Base-by-base conservation (phyloP, 1,140 invertebrate genomes). In the Copidosoma floridanum region DNA sequence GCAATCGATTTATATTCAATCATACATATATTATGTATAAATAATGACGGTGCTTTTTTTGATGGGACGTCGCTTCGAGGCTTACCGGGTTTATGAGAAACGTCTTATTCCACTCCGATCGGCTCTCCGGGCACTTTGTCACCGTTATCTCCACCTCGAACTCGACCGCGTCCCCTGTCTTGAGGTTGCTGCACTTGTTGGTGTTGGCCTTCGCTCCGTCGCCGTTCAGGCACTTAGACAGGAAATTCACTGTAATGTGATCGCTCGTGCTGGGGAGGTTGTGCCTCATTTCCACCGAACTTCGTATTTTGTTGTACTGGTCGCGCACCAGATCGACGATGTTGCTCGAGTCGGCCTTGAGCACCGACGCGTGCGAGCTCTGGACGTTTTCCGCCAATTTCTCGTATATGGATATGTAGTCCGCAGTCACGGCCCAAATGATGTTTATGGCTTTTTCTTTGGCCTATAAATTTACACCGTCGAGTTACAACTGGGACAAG, bases 391-490 rank as follows among this genome's bases (percentile, higher is more conserved):
- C 81, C 23, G 85, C 88, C 2, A 99, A 81, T 69, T 87, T 85
- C 65, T 91, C 84, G 80, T 99, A 99, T 23, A 97, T 86, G 7
- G 82, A 81, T 62, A 89, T 85, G 72, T 97, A 92, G 52, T 89
- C 88, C 29, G 86, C 80, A 1, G 94, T 97, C 16, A 99, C 95
- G 14, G 97, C 97, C 84, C 99, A 99, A 64, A 99, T 98, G 32
- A 99, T 85, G 75, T 97, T 98, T 53, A 99, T 95, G 18, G 94
- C 89, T 70, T 97, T 92, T 70, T 98, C 88, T 70, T 93, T 93
- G 23, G 97, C 92, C 57, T 60, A 12, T 14, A 14, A 38, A 35
- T 20, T 14, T n/a, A n/a, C n/a, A n/a, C n/a, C n/a, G n/a, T n/a
- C n/a, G n/a, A n/a, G n/a, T n/a, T n/a, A n/a, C n/a, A n/a, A n/a